phyloP scores from a whole-genome alignment of 2,797 vertebrate genomes.

The Bradypus variegatus region DNA sequence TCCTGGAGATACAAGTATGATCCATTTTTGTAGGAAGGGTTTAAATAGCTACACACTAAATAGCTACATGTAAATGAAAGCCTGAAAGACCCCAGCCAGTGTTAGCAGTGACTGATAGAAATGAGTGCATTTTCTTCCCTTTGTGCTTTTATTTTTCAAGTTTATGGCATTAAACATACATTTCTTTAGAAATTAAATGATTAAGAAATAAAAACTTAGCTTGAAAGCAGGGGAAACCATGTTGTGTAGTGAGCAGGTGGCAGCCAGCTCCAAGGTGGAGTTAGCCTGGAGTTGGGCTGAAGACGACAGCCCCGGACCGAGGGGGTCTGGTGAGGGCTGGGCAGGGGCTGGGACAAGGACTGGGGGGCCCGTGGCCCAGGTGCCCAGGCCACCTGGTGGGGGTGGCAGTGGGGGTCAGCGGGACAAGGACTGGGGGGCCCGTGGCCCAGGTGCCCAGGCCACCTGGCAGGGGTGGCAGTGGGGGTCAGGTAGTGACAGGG shows the following conservation, averaged over 20 bases:
- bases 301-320: too few species aligned
- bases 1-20: not conserved
- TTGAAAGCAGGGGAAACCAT: not conserved
- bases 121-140: not conserved
- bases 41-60: not conserved
- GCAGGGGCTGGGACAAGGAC: not conserved
- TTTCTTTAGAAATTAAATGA: slow-evolving; percentile 18
- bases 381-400: too few species aligned
- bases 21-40: not conserved
- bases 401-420: not conserved
- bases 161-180: not conserved
- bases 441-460: not conserved
- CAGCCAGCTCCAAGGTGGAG: not conserved
- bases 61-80: not conserved
- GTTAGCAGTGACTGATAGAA: not conserved
- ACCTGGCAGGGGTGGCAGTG: not conserved
- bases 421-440: not conserved
- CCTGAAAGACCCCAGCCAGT: not conserved
- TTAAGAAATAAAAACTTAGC: not conserved
- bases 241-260: not conserved
- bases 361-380: not conserved
- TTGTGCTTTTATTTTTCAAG: slow-evolving; percentile 17
- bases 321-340: not conserved
- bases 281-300: not conserved
- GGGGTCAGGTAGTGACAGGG: not conserved